Percentiles rank a stretch among this genome's conserved stretches.
These are phyloP conservation scores for Drosophila setosimentum DNA, from an alignment of 2,888 invertebrate genomes.

Conservation along the genomic window DNA sequence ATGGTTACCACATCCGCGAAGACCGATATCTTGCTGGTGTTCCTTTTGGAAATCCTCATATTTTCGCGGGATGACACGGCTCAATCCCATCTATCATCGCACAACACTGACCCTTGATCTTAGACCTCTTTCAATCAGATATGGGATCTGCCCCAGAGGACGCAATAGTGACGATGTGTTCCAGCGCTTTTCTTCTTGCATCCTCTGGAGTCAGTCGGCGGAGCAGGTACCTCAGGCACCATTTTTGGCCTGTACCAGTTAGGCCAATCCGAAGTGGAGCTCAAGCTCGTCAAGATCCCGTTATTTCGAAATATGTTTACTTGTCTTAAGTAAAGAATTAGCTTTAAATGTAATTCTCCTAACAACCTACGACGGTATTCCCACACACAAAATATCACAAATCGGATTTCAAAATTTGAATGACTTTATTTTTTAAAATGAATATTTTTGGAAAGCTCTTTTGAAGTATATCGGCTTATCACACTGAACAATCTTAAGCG, in stretches of 20 bases:
- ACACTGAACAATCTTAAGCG: too few relatives aligned
- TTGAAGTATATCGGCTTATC: too few relatives aligned
- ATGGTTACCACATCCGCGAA: too few relatives aligned
- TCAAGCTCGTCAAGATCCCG: not conserved
- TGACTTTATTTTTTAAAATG: not conserved
- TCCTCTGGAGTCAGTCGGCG: not conserved
- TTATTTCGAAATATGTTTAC: not conserved
- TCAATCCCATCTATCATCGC: not conserved
- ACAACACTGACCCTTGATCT: too few relatives aligned
- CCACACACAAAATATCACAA: not conserved
- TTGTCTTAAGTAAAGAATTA: not conserved
- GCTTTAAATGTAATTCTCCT: too few relatives aligned
- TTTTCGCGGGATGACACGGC: too few relatives aligned
- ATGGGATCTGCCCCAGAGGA: too few relatives aligned
- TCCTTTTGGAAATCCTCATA: too few relatives aligned
- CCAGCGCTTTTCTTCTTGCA: not conserved
- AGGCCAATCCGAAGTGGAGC: not conserved
- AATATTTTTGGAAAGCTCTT: not conserved
- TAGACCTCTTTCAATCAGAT: too few relatives aligned
- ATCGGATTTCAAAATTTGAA: too few relatives aligned
- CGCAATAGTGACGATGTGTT: not conserved
- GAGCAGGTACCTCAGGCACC: not conserved
- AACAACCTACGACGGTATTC: too few relatives aligned
- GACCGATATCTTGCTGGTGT: too few relatives aligned
- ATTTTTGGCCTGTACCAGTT: not conserved